Base-by-base conservation (phyloP, 2,888 invertebrate genomes). In the Eudemis profundana region DNA sequence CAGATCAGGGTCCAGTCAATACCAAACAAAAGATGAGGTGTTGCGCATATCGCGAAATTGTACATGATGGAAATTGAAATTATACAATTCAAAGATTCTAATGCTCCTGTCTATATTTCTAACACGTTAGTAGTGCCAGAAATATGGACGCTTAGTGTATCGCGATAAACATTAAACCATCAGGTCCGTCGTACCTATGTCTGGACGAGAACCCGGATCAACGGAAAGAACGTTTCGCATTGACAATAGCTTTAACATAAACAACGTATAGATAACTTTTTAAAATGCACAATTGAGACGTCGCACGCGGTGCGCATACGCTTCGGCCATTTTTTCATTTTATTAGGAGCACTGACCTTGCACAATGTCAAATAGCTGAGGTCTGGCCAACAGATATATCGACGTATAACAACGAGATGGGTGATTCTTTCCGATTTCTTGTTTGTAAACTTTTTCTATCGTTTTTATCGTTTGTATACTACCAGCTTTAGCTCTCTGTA, bases 331-430 rank as follows among this genome's bases (percentile, higher is more conserved):
- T 53, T 65, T 65, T 65, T 63, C 19, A 49, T 63, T 63, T 49
- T 56, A 49, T 56, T 53, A 65, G 65, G 59, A 60, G 44, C 60
- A 69, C 69, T 69, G 59, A 67, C 69, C 69, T 69, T 69, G 63
- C 61, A 59, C 69, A 69, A 69, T 67, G 69, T 69, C 69, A 69
- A 60, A 65, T 65, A 60, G 65, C 51, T 60, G 57, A 36, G 59
- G 54, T 29, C 47, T 4, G 38, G 61, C 51, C 42, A 51, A 54
- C 40, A 33, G 8, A 33, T 27, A 42, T 21, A 21, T 15, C 12
- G 4, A 17, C 21, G 33, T n/a, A n/a, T n/a, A n/a, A n/a, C 33
- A 10, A 8, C 8, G 27, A 21, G 17, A 4, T n/a, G 54, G 44
- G 42, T 29, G 44, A 56, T 56, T 56, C 17, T 56, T 56, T 19